These are phyloP conservation scores for Origma solitaria DNA, from an alignment of 2,113 vertebrate species.

Conservation along the genomic window DNA sequence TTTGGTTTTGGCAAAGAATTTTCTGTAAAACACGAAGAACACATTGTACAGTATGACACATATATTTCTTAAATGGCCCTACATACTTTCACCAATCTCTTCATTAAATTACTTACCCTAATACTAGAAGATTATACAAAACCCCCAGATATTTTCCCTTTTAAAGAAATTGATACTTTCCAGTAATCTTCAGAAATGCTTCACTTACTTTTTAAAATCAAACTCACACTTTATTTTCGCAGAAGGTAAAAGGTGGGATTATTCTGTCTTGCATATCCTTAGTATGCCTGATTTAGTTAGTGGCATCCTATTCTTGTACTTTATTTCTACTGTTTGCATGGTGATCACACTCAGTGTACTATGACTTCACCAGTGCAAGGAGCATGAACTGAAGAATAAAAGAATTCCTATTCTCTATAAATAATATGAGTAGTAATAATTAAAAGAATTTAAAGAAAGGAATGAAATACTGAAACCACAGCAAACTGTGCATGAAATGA, in stretches of 20 bases:
- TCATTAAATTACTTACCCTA: neutral
- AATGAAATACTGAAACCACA: neutral
- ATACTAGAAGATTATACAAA: neutral
- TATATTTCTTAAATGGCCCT: constrained; percentile 3
- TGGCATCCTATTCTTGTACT: neutral
- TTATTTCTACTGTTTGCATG: neutral
- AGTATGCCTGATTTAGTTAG: neutral
- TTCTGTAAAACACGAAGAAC: constrained; percentile 80
- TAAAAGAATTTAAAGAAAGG: neutral
- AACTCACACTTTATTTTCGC: neutral
- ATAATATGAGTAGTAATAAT: neutral
- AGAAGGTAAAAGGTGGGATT: neutral
- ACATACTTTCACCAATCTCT: neutral
- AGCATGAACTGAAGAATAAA: neutral
- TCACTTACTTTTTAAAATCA: neutral
- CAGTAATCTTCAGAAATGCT: neutral
- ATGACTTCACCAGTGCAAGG: neutral
- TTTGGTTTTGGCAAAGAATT: constrained; percentile 97
- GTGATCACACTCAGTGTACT: neutral
- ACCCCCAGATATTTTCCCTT: neutral
- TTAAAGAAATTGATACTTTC: neutral
- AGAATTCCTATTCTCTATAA: neutral
- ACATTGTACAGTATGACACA: constrained; percentile 42
- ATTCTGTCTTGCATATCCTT: neutral
- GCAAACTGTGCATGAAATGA: neutral